Base-by-base conservation (phyloP, 1,140 invertebrate species). In the Macrotrachela quadricornifera region DNA sequence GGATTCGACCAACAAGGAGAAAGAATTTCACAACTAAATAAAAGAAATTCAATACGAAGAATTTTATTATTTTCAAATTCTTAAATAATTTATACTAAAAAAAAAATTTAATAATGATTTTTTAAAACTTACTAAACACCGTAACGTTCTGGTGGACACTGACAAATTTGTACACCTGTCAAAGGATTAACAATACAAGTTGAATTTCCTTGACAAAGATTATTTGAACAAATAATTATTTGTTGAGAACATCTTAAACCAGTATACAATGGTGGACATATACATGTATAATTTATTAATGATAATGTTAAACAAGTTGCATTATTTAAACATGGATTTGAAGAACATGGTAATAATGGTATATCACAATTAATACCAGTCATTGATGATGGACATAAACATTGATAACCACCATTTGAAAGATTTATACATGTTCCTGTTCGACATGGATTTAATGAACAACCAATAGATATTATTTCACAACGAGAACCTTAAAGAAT, bases 181-280 rank as follows among this genome's bases (percentile, higher is more conserved):
- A 30, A 4, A 4, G 21, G 8, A 30, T 30, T 30, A 30, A 30
- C 8, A 30, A 30, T 30, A 30, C 21, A 30, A 30, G 21, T 30
- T 8, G 21, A 30, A 30, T 30, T 30, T 30, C 21, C 21, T 30
- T 30, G 21, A 30, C 21, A 30, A 30, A 8, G 21, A 41, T 59
- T 77, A 46, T 80, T 85, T 62, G 91, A 84, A 66, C 87, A 94
- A 62, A 87, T 81, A 65, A 90, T 87, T 53, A 90, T 82, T 42
- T 82, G 78, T 61, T 82, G 83, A 64, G 92, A 85, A 43, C 52
- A 54, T 13, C 17, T 48, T 45, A 46, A 43, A 14, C 58, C 58
- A 16, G 51, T 57, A 52, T 57, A 57, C 51, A 59, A 60, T n/a
- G 54, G 17, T 13, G 52, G 53, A 57, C 63, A 64, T 14, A 54